These are phyloP conservation scores for Pogonocherus hispidulus DNA, from an alignment of 2,888 invertebrate species.

Conservation along the genomic window DNA sequence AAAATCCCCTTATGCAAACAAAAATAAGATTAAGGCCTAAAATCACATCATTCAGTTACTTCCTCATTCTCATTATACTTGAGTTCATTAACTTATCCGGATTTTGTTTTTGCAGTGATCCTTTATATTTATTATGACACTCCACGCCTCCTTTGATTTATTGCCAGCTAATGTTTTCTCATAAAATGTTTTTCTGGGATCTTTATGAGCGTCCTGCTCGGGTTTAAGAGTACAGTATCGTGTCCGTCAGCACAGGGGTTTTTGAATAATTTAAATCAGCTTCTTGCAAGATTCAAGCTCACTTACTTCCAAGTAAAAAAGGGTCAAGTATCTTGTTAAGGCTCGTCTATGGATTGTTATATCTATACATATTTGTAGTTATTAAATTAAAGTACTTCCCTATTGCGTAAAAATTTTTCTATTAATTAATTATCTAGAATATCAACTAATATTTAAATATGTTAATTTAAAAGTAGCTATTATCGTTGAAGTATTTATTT, in stretches of 20 bases:
- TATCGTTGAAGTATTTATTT: too few species aligned
- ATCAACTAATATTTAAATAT: too few species aligned
- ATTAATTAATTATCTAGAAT: too few species aligned
- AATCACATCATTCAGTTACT: neutral
- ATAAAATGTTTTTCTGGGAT: constrained; percentile 4
- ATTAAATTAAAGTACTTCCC: too few species aligned
- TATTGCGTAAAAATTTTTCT: too few species aligned
- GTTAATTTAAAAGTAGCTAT: too few species aligned
- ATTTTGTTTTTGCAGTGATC: constrained; percentile 1
- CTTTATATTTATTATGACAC: constrained; percentile 6
- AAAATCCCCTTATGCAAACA: neutral
- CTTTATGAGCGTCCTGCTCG: constrained; percentile 1
- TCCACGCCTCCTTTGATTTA: constrained; percentile 1
- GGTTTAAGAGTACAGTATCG: neutral
- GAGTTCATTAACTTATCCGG: constrained; percentile 4
- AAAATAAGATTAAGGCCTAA: neutral
- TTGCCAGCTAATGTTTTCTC: constrained; percentile 5
- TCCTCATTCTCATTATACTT: neutral
- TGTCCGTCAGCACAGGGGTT: neutral
- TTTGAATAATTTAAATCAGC: constrained; percentile 4
- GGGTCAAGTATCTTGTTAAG: neutral
- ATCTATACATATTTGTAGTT: too few species aligned
- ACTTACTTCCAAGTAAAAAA: neutral
- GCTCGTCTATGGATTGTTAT: too few species aligned
- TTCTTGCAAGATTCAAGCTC: neutral